Percentiles rank a stretch among this genome's conserved stretches.
phyloP scores from a whole-genome alignment of 2,888 invertebrate genomes.

The Smittia sp. region DNA sequence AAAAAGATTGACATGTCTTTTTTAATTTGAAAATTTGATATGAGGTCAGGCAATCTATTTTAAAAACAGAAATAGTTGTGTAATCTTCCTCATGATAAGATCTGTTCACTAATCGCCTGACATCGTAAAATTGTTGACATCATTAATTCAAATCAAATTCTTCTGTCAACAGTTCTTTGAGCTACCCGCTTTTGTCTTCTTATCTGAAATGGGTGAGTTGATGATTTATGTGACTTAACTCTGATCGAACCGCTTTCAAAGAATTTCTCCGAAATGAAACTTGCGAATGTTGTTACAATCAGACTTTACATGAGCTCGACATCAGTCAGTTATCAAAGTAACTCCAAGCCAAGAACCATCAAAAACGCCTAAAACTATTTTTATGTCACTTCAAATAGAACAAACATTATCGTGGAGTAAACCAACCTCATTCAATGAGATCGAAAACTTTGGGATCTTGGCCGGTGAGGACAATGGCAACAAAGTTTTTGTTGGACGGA shows the following conservation, averaged over 20 bases:
- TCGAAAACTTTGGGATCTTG: slow-evolving; percentile 17
- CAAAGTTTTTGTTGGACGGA: slow-evolving; percentile 30
- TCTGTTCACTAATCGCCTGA: too few relatives aligned
- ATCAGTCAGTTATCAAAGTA: neutral
- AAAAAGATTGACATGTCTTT: too few relatives aligned
- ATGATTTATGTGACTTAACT: neutral
- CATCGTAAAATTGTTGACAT: too few relatives aligned
- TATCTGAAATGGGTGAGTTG: slow-evolving; percentile 12
- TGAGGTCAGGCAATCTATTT: too few relatives aligned
- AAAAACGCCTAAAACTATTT: neutral
- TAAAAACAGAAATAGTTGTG: too few relatives aligned
- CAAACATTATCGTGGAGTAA: slow-evolving; percentile 8
- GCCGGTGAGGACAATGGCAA: slow-evolving; percentile 19
- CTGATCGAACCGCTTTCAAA: neutral
- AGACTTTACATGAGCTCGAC: neutral
- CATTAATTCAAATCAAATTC: too few relatives aligned
- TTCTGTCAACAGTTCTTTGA: too few relatives aligned
- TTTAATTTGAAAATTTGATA: too few relatives aligned
- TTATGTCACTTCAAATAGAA: neutral
- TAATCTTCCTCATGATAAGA: too few relatives aligned
- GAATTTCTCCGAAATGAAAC: neutral
- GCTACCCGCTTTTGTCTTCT: too few relatives aligned
- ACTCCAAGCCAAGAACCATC: neutral
- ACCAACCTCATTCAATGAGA: neutral
- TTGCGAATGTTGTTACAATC: neutral